phyloP scores from a whole-genome alignment of 2,797 vertebrate species.

The Taenioides sp. region DNA sequence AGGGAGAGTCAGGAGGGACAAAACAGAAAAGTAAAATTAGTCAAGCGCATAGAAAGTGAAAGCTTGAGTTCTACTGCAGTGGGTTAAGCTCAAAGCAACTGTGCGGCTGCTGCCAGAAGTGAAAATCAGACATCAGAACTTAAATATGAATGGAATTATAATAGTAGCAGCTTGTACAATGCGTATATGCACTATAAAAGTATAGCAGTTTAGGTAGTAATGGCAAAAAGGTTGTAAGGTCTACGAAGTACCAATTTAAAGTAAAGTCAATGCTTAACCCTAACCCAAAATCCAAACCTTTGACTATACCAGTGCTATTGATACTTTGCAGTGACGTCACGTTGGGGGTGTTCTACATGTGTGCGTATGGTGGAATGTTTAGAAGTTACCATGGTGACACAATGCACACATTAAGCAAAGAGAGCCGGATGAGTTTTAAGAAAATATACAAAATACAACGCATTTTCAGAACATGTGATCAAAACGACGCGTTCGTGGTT shows the following conservation, averaged over 20 bases:
- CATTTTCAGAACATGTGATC: no score
- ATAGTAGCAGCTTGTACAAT: slow-evolving; percentile 20
- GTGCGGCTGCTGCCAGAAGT: slow-evolving; percentile 46
- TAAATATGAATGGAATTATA: slow-evolving; percentile 36
- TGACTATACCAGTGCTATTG: no score
- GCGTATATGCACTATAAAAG: not conserved
- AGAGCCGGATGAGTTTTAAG: no score
- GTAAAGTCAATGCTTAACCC: not conserved
- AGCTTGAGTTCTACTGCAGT: slow-evolving; percentile 63
- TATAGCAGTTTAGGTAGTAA: not conserved
- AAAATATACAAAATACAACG: no score
- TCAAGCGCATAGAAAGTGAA: slow-evolving; percentile 75
- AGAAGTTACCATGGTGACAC: no score
- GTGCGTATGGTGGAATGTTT: no score
- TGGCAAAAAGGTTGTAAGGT: no score
- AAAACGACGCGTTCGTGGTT: no score
- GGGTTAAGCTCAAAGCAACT: slow-evolving; percentile 66
- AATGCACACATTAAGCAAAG: no score
- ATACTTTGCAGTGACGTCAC: no score
- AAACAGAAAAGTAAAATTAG: slow-evolving; percentile 87
- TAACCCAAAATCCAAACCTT: no score
- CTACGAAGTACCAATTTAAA: not conserved
- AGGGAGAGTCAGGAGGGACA: slow-evolving; percentile 80
- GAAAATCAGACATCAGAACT: slow-evolving; percentile 22
- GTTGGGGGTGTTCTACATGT: no score